phyloP scores from a whole-genome alignment of 2,888 invertebrate species.

The Apoda limacodes region DNA sequence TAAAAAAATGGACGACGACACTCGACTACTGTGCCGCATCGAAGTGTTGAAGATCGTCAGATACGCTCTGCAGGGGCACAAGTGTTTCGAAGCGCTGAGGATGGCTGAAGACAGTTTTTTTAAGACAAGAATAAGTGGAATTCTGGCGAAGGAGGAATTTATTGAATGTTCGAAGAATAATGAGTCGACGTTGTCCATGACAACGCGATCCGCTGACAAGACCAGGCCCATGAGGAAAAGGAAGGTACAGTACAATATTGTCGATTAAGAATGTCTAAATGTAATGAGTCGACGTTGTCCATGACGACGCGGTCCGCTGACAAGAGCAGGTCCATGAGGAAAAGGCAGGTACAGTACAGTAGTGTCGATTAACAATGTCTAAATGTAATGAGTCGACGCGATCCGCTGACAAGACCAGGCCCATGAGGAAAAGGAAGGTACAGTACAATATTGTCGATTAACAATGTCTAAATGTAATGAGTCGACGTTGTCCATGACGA shows the following conservation, averaged over 20 bases:
- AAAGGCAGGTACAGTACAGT: no score
- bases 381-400: no score
- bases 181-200: constrained; percentile 48
- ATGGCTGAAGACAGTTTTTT: constrained; percentile 43
- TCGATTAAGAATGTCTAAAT: no score
- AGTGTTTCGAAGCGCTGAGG: constrained; percentile 44
- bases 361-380: no score
- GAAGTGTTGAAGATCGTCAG: constrained; percentile 54
- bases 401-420: constrained; percentile 54
- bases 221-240: constrained; percentile 52
- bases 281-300: constrained; percentile 35
- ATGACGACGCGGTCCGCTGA: no score
- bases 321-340: no score
- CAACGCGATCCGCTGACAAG: constrained; percentile 54
- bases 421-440: constrained; percentile 50
- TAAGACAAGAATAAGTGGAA: constrained; percentile 33
- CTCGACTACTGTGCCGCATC: constrained; percentile 47
- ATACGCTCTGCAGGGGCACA: constrained; percentile 49
- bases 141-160: constrained; percentile 35
- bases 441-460: no score
- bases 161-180: constrained; percentile 21
- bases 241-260: no score
- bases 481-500: constrained; percentile 50
- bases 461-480: constrained; percentile 25
- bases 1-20: constrained; percentile 60